Conservation (phyloP, 1,140 invertebrate genomes). For the Monomorium pharaonis region DNA sequence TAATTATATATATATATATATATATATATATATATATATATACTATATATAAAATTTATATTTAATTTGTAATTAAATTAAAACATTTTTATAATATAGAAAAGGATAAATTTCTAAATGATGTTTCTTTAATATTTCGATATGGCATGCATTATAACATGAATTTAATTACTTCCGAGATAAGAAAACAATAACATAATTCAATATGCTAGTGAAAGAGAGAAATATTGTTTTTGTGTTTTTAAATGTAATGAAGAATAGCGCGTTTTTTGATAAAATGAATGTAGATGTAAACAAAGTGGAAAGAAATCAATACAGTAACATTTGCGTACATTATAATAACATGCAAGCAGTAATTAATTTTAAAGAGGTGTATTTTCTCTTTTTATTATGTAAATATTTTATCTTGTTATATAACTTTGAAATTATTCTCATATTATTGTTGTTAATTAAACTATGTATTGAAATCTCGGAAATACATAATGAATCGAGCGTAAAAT, state of each 20-base stretch:
- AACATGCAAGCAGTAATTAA: neutral
- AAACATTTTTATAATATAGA: neutral
- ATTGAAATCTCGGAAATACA: neutral
- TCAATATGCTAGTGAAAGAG: neutral
- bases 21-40: too few species aligned
- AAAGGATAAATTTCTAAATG: neutral
- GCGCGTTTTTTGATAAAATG: neutral
- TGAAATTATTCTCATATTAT: neutral
- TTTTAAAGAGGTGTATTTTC: neutral
- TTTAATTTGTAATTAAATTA: constrained; percentile 3
- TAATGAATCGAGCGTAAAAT: neutral
- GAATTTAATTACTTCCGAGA: neutral
- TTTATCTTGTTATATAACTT: neutral
- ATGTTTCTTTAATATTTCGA: neutral
- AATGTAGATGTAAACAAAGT: neutral
- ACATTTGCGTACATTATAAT: neutral
- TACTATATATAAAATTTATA: neutral
- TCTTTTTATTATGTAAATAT: neutral
- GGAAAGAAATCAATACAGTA: neutral
- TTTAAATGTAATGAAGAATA: neutral
- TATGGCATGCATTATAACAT: neutral
- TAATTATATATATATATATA: neutral
- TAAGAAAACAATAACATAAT: neutral
- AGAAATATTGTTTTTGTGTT: neutral
- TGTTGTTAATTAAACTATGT: neutral